Evolutionary conservation across 2,888 invertebrate genomes (phyloP).

Genomic region (Lymantria dispar): DNA sequence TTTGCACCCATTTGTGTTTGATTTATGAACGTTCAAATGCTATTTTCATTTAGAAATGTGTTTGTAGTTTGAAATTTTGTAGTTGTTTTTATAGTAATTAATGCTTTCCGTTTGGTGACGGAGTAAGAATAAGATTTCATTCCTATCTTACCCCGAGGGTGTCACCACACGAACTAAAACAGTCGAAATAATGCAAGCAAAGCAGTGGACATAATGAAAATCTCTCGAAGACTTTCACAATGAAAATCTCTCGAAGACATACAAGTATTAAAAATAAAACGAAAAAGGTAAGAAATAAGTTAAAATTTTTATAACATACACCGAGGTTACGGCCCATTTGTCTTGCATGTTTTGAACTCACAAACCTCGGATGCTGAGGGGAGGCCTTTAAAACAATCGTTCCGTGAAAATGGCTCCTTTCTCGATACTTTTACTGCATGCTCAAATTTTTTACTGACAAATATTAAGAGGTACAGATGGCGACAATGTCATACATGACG

Average conservation of each 20-base stretch:
- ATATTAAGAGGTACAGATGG: neutral
- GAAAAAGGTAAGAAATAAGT: neutral
- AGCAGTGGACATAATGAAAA: neutral
- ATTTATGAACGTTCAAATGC: slow-evolving; percentile 6
- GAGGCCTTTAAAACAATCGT: neutral
- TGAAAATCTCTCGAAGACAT: neutral
- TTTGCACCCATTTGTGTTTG: slow-evolving; percentile 5
- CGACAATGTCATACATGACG: neutral
- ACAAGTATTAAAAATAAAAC: neutral
- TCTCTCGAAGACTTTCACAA: neutral
- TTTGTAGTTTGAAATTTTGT: neutral
- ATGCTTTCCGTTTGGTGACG: no score
- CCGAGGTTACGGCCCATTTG: neutral
- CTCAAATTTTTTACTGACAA: neutral
- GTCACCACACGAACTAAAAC: no score
- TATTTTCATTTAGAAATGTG: neutral
- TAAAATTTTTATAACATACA: neutral
- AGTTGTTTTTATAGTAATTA: no score
- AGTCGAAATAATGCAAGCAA: no score
- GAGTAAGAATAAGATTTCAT: no score
- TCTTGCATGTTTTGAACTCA: neutral
- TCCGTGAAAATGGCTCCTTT: neutral
- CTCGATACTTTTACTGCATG: slow-evolving; percentile 1
- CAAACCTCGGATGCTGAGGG: neutral
- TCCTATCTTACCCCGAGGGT: no score